Evolutionary conservation across 2,888 invertebrate species (phyloP).

Genomic region (Catocala fraxini): DNA sequence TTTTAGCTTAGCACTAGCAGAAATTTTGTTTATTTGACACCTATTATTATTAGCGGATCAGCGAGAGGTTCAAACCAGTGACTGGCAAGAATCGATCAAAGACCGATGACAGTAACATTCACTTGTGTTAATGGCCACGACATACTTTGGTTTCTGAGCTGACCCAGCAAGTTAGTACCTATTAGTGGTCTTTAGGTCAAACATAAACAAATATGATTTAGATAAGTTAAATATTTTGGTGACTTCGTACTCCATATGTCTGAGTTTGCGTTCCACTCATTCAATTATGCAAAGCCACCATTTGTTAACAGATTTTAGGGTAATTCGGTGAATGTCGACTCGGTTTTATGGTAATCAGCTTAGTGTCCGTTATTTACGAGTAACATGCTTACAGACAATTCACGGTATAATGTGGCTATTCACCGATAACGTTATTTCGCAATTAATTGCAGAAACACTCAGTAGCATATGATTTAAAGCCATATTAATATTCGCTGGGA

Average conservation of each 20-base stretch:
- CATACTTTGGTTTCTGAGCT: no score
- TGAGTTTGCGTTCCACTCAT: conserved; percentile 73
- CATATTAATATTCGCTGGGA: conserved; percentile 67
- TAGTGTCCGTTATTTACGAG: conserved; percentile 82
- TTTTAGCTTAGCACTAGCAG: no score
- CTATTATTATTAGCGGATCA: no score
- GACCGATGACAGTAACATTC: no score
- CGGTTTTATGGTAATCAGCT: conserved; percentile 85
- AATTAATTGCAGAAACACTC: conserved; percentile 82
- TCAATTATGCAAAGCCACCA: conserved; percentile 85
- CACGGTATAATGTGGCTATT: conserved; percentile 66
- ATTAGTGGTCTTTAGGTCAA: no score
- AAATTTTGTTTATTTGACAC: no score
- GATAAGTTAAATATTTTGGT: conserved; percentile 46
- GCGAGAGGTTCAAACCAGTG: no score
- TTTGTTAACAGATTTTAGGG: conserved; percentile 86
- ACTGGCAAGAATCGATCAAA: no score
- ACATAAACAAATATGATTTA: conserved; percentile 21
- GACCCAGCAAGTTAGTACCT: no score
- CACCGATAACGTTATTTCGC: conserved; percentile 79
- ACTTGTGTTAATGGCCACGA: no score
- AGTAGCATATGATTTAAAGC: conserved; percentile 76
- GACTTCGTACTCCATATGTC: conserved; percentile 67
- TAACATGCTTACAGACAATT: conserved; percentile 78
- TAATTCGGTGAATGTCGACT: conserved; percentile 79